Base-by-base conservation (phyloP, 2,888 invertebrate genomes). In the Amitus sp. region DNA sequence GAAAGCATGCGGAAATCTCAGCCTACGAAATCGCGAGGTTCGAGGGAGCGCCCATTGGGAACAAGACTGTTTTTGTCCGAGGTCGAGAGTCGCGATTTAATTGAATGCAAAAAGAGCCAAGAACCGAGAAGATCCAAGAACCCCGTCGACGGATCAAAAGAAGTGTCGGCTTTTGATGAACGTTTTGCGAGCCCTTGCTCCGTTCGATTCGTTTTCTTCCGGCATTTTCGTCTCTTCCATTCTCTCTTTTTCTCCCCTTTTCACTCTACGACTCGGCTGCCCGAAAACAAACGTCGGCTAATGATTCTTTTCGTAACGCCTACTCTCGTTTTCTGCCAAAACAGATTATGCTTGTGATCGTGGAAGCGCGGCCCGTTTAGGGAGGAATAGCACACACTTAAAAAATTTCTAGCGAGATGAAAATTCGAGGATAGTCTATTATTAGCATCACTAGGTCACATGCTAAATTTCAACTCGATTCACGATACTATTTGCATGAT, bases 71-170 rank as follows among this genome's bases (percentile, higher is more conserved):
- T 52, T 40, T 30, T 30, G 50, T 42, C 60, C 17, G 2, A 3
- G 2, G 39, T 7, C 17, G 50, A 34, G 46, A 47, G 54, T 71
- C 65, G 69, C 66, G 67, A 74, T 72, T 74, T 76, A 76, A 77
- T 75, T 76, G 72, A 73, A 75, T 71, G 70, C 73, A 65, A 72
- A 63, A 39, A 39, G 13, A 12, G n/a, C n/a, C n/a, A n/a, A n/a
- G n/a, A n/a, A n/a, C n/a, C n/a, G n/a, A n/a, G n/a, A n/a, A n/a
- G n/a, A n/a, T n/a, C n/a, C n/a, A 23, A 33, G 17, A 39, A n/a
- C 15, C 45, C 18, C 34, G 20, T 19, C 52, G 27, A 34, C 43
- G 58, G 58, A 62, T 50, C 57, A 62, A 54, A 67, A 58, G 62
- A 60, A 60, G 47, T 50, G 54, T 50, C 49, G 54, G 47, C 37